phyloP scores from a whole-genome alignment of 2,797 vertebrate genomes.

The Hyperoplus immaculatus region DNA sequence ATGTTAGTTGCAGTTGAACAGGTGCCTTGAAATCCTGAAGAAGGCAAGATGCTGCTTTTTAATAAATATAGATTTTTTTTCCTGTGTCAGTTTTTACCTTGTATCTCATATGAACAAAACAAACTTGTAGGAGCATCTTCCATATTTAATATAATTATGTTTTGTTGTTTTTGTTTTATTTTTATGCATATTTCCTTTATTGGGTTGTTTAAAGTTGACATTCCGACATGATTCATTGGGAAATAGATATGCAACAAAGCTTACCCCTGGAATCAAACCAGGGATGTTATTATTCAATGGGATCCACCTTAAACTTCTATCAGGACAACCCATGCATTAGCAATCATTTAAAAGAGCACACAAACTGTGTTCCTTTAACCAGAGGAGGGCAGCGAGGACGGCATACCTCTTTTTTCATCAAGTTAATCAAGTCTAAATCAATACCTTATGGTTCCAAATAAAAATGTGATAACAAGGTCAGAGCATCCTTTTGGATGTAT shows the following conservation, averaged over 20 bases:
- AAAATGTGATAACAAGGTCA: background rate
- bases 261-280: background rate
- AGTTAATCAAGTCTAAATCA: background rate
- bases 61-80: background rate
- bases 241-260: background rate
- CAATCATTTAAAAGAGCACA: background rate
- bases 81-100: background rate
- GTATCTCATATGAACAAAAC: background rate
- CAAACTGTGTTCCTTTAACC: background rate
- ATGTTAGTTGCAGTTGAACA: background rate
- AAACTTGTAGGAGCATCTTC: background rate
- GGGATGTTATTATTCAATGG: background rate
- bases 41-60: background rate
- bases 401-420: background rate
- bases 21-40: background rate
- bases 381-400: background rate
- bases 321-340: background rate
- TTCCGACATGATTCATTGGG: background rate
- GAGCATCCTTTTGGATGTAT: background rate
- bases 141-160: background rate
- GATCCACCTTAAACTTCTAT: background rate
- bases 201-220: background rate
- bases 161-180: background rate
- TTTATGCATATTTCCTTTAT: background rate
- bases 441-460: background rate